These are phyloP conservation scores for Eremophila alpestris DNA, from an alignment of 2,797 vertebrate genomes.

Conservation along the genomic window DNA sequence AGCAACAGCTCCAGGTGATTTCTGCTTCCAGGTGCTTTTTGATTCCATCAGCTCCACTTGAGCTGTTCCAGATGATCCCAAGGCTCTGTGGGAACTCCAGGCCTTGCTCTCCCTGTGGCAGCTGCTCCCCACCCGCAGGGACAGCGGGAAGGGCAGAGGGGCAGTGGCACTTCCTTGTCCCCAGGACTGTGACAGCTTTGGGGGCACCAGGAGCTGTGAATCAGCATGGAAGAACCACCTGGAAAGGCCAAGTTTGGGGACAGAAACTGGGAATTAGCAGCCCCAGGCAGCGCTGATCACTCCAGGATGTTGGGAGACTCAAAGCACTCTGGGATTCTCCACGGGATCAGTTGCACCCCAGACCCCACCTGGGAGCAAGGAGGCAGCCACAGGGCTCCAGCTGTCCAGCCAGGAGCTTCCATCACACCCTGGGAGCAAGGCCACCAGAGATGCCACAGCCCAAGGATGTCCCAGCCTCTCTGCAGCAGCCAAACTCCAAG, in stretches of 20 bases:
- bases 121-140: not conserved
- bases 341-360: too few relatives aligned
- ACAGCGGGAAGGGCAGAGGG: not conserved
- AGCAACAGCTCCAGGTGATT: not conserved
- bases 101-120: too few relatives aligned
- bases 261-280: not conserved
- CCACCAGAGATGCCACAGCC: too few relatives aligned
- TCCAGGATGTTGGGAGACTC: too few relatives aligned
- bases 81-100: not conserved
- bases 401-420: too few relatives aligned
- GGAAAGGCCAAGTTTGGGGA: not conserved
- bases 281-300: too few relatives aligned
- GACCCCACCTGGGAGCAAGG: too few relatives aligned
- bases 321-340: too few relatives aligned
- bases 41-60: not conserved
- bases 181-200: not conserved
- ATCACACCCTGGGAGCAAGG: too few relatives aligned
- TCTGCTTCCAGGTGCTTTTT: not conserved
- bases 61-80: not conserved
- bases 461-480: too few relatives aligned
- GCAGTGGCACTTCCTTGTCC: fast-evolving
- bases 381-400: too few relatives aligned
- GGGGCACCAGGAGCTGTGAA: not conserved
- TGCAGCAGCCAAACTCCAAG: too few relatives aligned
- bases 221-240: fast-evolving